Evolutionary conservation across 2,888 invertebrate genomes (phyloP).

Genomic region (Dryocosmus kuriphilus): DNA sequence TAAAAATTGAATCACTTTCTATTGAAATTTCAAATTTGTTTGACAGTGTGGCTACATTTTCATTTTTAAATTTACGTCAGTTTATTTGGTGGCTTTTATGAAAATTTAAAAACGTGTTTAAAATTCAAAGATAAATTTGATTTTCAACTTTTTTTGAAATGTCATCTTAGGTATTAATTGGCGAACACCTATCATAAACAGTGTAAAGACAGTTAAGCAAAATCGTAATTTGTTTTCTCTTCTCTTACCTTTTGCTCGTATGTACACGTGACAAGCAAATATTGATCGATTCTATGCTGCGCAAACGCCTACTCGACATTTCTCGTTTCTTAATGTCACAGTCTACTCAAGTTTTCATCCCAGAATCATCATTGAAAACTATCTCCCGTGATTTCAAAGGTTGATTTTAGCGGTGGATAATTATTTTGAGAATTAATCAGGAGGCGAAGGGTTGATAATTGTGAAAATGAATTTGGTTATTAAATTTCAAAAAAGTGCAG

Average conservation of each 20-base stretch:
- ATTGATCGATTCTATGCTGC: slow-evolving; percentile 50
- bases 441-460: neutral
- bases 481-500: neutral
- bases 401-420: neutral
- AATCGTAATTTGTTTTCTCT: neutral
- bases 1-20: neutral
- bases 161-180: neutral
- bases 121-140: neutral
- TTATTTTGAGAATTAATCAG: neutral
- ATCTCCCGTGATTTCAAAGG: neutral
- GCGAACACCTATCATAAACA: neutral
- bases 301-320: slow-evolving; percentile 45
- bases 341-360: slow-evolving; percentile 44
- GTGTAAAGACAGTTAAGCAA: neutral
- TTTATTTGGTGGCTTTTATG: neutral
- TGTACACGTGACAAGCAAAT: slow-evolving; percentile 40
- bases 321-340: slow-evolving; percentile 47
- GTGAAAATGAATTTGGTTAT: neutral
- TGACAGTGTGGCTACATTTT: too few relatives aligned
- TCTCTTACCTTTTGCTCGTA: slow-evolving; percentile 17
- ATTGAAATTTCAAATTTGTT: neutral
- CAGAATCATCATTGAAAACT: slow-evolving; percentile 41
- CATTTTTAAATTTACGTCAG: too few relatives aligned
- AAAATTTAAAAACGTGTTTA: too few relatives aligned
- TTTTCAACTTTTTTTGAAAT: neutral